These are phyloP conservation scores for Girardia tigrina DNA, from an alignment of 2,888 invertebrate genomes.

Conservation along the genomic window DNA sequence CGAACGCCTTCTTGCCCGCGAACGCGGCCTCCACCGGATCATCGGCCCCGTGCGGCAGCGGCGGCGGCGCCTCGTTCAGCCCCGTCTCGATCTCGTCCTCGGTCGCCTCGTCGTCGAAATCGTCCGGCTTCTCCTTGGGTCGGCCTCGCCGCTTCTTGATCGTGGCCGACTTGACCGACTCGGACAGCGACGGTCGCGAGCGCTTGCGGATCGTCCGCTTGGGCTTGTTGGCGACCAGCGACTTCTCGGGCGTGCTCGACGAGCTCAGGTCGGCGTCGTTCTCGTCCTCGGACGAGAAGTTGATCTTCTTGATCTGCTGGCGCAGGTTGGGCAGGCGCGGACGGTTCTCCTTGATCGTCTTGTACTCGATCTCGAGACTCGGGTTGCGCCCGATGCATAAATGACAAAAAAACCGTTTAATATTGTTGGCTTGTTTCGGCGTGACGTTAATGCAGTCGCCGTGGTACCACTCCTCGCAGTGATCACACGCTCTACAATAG, in stretches of 20 bases:
- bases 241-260: neutral
- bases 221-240: neutral
- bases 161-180: constrained; percentile 13
- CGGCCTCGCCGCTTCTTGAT: neutral
- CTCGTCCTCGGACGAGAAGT: constrained; percentile 3
- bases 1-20: constrained; percentile 25
- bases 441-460: constrained; percentile 91
- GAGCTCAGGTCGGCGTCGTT: neutral
- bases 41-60: neutral
- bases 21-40: neutral
- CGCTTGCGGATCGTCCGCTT: neutral
- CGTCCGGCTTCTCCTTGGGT: constrained; percentile 29
- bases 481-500: constrained; percentile 64
- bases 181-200: neutral
- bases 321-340: neutral
- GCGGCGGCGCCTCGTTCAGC: neutral
- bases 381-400: constrained; percentile 46
- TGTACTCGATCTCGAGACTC: constrained; percentile 44
- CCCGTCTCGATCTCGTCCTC: constrained; percentile 34
- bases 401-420: constrained; percentile 77
- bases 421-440: constrained; percentile 76
- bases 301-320: constrained; percentile 9
- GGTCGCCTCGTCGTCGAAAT: constrained; percentile 33
- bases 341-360: constrained; percentile 38
- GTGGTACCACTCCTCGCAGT: constrained; percentile 96